Percentiles rank a stretch among this genome's conserved stretches.
Conservation (phyloP, 2,797 vertebrate genomes). For the Ficedula albicollis region DNA sequence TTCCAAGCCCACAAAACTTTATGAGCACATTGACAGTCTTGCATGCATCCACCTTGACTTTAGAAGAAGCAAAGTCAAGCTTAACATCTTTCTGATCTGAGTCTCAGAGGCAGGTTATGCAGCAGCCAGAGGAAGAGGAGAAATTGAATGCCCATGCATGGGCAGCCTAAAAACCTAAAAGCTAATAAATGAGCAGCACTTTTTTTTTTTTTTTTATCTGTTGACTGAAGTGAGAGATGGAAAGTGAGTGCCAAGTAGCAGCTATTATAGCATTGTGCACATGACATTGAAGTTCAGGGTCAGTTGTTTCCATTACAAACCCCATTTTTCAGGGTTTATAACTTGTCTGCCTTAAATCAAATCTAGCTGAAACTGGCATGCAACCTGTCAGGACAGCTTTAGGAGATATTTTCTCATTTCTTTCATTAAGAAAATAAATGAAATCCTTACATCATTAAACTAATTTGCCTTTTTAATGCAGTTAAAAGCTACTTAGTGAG, state of each 20-base stretch:
- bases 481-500: not conserved
- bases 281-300: slow-evolving; percentile 51
- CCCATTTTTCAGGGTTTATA: slow-evolving; percentile 49
- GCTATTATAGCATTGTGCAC: slow-evolving; percentile 16
- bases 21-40: not conserved
- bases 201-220: not conserved
- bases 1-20: not conserved
- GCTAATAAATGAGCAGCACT: not conserved
- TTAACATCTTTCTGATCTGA: not conserved
- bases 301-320: slow-evolving; percentile 57
- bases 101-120: not conserved
- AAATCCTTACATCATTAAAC: not conserved
- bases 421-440: not conserved
- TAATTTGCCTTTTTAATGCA: not conserved
- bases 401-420: not conserved
- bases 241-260: slow-evolving; percentile 12
- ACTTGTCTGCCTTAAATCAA: slow-evolving; percentile 37
- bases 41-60: not conserved
- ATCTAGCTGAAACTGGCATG: not conserved
- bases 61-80: not conserved
- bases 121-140: not conserved
- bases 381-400: not conserved
- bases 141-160: slow-evolving; percentile 1
- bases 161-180: not conserved
- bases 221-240: slow-evolving; percentile 18